Percentiles rank a stretch among this genome's conserved stretches.
Conservation (phyloP, 2,797 vertebrate species). For the Enteromius afrohamiltoni region DNA sequence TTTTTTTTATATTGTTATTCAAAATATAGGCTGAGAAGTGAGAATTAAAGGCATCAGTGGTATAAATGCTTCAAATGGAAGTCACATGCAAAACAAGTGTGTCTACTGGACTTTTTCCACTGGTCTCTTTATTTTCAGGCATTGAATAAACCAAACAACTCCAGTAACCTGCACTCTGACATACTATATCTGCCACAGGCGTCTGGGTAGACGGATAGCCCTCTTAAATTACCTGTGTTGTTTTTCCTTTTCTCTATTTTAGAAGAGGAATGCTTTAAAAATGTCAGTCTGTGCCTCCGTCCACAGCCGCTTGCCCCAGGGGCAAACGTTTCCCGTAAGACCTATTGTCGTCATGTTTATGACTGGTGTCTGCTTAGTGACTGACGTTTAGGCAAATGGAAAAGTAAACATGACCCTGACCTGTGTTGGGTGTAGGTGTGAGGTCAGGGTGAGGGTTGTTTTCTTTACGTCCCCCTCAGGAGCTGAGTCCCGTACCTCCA, state of each 20-base stretch:
- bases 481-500: conserved; percentile 27
- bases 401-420: conserved; percentile 61
- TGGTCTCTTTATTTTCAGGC: conserved; percentile 41
- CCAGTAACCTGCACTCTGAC: conserved; percentile 44
- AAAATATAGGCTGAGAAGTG: background rate
- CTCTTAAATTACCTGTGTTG: conserved; percentile 53
- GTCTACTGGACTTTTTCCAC: conserved; percentile 40
- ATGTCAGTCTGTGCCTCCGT: background rate
- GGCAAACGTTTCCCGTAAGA: conserved; percentile 39
- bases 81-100: conserved; percentile 13
- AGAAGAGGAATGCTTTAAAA: conserved; percentile 43
- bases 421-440: conserved; percentile 41
- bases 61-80: conserved; percentile 9
- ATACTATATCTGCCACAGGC: conserved; percentile 37
- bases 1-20: background rate
- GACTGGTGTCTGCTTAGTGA: conserved; percentile 48
- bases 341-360: conserved; percentile 54
- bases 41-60: background rate
- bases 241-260: conserved; percentile 46
- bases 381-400: conserved; percentile 50
- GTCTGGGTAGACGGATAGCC: conserved; percentile 20
- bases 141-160: conserved; percentile 33
- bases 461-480: conserved; percentile 20
- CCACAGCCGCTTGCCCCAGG: conserved; percentile 4
- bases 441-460: conserved; percentile 48